A percentile compares a stretch with the other conserved stretches of the same genome.
Conservation (phyloP, 2,113 vertebrate species). For the Ptychochromis oligacanthus region DNA sequence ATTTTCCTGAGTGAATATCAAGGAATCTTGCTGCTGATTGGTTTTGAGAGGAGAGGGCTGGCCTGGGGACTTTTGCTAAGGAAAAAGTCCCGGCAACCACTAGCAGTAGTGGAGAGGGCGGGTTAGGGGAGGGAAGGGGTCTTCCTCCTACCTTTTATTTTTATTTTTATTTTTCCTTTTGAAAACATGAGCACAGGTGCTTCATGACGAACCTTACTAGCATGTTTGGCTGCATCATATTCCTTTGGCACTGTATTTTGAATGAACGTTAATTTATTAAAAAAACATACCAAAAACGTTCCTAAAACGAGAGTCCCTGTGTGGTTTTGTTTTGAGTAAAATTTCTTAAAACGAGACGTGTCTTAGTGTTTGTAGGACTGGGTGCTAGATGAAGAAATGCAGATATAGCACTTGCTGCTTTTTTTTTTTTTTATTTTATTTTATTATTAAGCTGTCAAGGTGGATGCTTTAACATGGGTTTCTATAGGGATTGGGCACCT, state of each 20-base stretch:
- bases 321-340: not conserved
- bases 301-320: not conserved
- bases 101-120: slow-evolving; percentile 84
- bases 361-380: not conserved
- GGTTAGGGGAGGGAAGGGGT: slow-evolving; percentile 17
- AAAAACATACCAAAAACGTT: slow-evolving; percentile 83
- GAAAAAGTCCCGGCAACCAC: slow-evolving; percentile 90
- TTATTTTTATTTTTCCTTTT: not conserved
- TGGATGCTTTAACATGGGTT: not conserved
- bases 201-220: slow-evolving; percentile 91
- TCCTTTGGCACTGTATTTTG: slow-evolving; percentile 98
- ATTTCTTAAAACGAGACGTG: no score
- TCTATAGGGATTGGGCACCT: fast-evolving
- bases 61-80: slow-evolving; percentile 80
- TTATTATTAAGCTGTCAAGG: no score
- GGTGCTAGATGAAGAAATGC: not conserved
- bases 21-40: slow-evolving; percentile 86
- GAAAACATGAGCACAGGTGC: slow-evolving; percentile 91
- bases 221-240: slow-evolving; percentile 98
- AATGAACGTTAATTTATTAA: slow-evolving; percentile 99
- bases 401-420: no score
- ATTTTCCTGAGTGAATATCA: slow-evolving; percentile 76
- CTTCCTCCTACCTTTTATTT: slow-evolving; percentile 67
- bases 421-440: no score
- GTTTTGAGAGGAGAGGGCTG: slow-evolving; percentile 81